Base-by-base conservation (phyloP, 2,113 vertebrate species). In the Speoplatyrhinus poulsoni region DNA sequence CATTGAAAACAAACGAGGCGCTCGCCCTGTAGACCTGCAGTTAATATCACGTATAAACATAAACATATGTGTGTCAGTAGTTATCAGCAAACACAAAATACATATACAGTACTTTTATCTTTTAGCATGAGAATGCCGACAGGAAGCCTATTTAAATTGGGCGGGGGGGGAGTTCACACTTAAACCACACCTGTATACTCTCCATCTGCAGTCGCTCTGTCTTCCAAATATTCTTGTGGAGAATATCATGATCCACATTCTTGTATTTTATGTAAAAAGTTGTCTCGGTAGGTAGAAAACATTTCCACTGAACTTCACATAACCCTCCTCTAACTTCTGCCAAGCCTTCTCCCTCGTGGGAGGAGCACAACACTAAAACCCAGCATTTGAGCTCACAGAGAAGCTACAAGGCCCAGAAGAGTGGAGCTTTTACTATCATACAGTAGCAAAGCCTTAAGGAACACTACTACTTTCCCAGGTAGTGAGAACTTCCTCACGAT, bases 371-470 rank as follows among this genome's bases (percentile, higher is more conserved):
- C 36, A 84, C 88, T 88, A 74, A 91, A 89, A 91, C 85, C 87
- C 90, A 80, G 84, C 86, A 88, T 89, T 88, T 90, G 86, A 90
- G 87, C 87, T 89, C 86, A 89, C 77, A 87, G 80, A 89, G 86
- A 87, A 88, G 86, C 90, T 89, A 89, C 90, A 89, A 87, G 90
- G 85, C 88, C 88, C 86, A 56, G 87, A 88, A 89, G 88, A 90
- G 83, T 75, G 70, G 70, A 83, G 88, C 87, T 87, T 91, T 89
- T 85, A 86, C 88, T 90, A 90, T 88, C 84, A 85, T 85, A 89
- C 82, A 65, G 73, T 68, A 75, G 78, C 70, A 88, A 90, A 88
- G 87, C 90, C 88, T 88, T 74, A 69, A 91, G 90, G 90, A 90
- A 74, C 82, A 67, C 32, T 17, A 79, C 81, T 88, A 78, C 83